Evolutionary conservation across 2,797 vertebrate species (phyloP).

Genomic region (Pelochelys cantorii): DNA sequence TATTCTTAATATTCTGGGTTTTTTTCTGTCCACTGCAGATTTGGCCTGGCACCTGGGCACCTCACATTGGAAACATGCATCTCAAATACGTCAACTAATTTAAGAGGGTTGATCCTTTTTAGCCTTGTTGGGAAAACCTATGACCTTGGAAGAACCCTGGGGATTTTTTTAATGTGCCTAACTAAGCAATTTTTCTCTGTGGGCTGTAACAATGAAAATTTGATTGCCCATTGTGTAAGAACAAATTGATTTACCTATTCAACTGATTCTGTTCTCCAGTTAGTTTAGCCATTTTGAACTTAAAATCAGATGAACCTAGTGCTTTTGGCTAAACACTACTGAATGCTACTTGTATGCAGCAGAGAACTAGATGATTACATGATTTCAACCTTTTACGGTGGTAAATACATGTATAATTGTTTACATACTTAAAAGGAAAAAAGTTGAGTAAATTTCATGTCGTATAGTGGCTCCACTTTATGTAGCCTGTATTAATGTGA

Average conservation of each 20-base stretch:
- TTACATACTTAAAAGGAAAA: slow-evolving; percentile 97
- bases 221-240: slow-evolving; percentile 88
- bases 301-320: slow-evolving; percentile 90
- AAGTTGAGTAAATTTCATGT: slow-evolving; percentile 99
- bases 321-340: slow-evolving; percentile 93
- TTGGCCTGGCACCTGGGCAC: slow-evolving; percentile 99
- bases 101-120: slow-evolving; percentile 81
- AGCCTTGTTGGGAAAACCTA: slow-evolving; percentile 81
- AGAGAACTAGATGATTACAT: slow-evolving; percentile 93
- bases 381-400: slow-evolving; percentile 94
- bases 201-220: slow-evolving; percentile 86
- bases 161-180: slow-evolving; percentile 93
- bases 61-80: slow-evolving; percentile 98
- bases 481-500: slow-evolving; percentile 99
- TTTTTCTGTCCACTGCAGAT: slow-evolving; percentile 87
- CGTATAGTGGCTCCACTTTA: slow-evolving; percentile 99
- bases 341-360: slow-evolving; percentile 92
- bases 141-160: slow-evolving; percentile 82
- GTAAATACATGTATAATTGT: slow-evolving; percentile 99
- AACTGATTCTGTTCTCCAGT: slow-evolving; percentile 92
- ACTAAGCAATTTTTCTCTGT: slow-evolving; percentile 87
- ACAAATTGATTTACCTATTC: slow-evolving; percentile 91
- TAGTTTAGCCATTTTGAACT: slow-evolving; percentile 96
- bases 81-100: slow-evolving; percentile 99
- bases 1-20: neutral